Base-by-base conservation (phyloP, 92 coral and sea anemone genomes). In the Palythoa caribaeorum region DNA sequence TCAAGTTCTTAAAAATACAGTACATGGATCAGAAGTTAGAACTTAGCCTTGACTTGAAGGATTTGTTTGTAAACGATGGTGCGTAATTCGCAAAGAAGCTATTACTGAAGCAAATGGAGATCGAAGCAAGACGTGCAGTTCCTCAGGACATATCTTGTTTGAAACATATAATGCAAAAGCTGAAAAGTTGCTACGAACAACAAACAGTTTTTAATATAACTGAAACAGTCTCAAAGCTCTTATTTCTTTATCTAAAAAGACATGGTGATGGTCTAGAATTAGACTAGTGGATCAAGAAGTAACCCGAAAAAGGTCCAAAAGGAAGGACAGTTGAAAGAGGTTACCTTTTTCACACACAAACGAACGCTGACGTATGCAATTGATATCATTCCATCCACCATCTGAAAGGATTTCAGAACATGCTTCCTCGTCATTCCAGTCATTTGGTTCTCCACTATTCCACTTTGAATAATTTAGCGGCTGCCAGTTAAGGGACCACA, bases 341-440 rank as follows among this genome's bases (percentile, higher is more conserved):
- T 40, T 74, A 74, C 78, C 78, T 74, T 74, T 74, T 74, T 74
- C 78, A 21, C 78, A 74, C 6, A 74, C 57, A 74, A 74, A 74
- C 57, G 78, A 19, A 74, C 7, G 44, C 37, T 3, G 12, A 6
- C 7, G 39, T 17, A 1, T 6, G 37, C 78, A 74, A 47, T n/a
- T 40, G 12, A 5, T 74, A 55, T 74, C 78, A 44, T 74, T 74
- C 78, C 78, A 74, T 74, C 55, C 55, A 6, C 78, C 78, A 44
- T 47, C 44, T 8, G 57, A 3, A 12, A 19, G 78, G 35, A 74
- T 74, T 74, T 74, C 52, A 47, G 35, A 21, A 35, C 78, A 74
- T 13, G 78, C 39, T 51, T 74, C 78, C 57, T 47, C 35, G n/a
- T 35, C 50, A 4, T 9, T 14, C 78, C 78, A 74, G 10, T 74